Conservation (phyloP, 2,113 vertebrate genomes). For the Pyrgilauda ruficollis region DNA sequence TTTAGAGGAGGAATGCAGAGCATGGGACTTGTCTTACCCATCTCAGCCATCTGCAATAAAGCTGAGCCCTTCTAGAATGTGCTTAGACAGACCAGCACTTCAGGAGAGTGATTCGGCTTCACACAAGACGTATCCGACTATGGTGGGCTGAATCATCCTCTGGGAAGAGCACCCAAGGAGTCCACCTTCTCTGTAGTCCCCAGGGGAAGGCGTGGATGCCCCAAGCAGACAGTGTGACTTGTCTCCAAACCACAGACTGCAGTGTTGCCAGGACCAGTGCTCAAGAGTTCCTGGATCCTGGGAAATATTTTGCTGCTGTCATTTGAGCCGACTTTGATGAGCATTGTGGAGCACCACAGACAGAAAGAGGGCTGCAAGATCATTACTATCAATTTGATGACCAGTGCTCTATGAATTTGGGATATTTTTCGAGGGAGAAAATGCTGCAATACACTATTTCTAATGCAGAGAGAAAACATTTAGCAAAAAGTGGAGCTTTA, state of each 20-base stretch:
- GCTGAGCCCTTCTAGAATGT: not conserved
- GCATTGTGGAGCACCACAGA: not conserved
- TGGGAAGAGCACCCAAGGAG: not conserved
- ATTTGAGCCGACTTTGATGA: not conserved
- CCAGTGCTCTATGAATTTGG: not conserved
- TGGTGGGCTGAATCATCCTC: not conserved
- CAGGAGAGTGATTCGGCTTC: not conserved
- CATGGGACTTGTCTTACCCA: not conserved
- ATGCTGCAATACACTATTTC: not conserved
- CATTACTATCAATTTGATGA: not conserved
- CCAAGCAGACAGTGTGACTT: not conserved
- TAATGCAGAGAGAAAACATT: not conserved
- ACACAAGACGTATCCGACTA: fast-evolving
- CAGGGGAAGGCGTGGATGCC: not conserved
- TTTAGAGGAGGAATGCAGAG: not conserved
- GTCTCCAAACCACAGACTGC: not conserved
- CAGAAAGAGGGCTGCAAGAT: not conserved
- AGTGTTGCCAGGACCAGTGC: not conserved
- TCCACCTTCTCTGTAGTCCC: not conserved
- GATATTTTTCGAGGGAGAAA: not conserved
- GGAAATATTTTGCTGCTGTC: not conserved
- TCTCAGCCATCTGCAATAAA: not conserved
- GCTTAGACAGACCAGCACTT: not conserved
- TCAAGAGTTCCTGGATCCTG: not conserved
- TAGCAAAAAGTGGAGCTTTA: not conserved